Evolutionary conservation across 2,113 vertebrate genomes (phyloP).

Genomic region (Lota lota): DNA sequence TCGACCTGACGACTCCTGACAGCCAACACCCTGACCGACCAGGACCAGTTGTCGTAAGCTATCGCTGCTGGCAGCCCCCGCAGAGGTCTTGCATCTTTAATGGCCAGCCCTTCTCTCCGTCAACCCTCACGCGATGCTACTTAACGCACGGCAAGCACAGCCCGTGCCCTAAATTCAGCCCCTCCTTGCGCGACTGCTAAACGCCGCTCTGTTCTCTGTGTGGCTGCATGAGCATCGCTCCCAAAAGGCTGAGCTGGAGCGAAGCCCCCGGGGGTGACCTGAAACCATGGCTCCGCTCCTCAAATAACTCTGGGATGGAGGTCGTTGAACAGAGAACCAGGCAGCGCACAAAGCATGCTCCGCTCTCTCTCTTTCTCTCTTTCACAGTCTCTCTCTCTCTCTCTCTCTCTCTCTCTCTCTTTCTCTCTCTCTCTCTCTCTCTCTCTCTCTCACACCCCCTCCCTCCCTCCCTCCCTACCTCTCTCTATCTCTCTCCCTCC

Average conservation of each 20-base stretch:
- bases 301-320: constrained; percentile 57
- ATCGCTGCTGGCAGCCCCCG: constrained; percentile 52
- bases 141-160: too few relatives aligned
- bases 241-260: constrained; percentile 42
- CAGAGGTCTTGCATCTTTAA: constrained; percentile 68
- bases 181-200: too few relatives aligned
- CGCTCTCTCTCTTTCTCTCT: background rate
- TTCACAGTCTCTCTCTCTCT: constrained; percentile 8
- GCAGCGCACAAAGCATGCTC: constrained; percentile 25
- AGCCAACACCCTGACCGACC: constrained; percentile 47
- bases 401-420: constrained; percentile 3
- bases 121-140: constrained; percentile 7
- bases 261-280: constrained; percentile 44
- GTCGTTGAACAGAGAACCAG: constrained; percentile 33
- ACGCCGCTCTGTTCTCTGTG: too few relatives aligned
- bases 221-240: constrained; percentile 21
- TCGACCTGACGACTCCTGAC: constrained; percentile 52
- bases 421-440: constrained; percentile 5
- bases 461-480: too few relatives aligned
- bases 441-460: background rate
- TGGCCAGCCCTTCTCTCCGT: constrained; percentile 3
- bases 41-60: constrained; percentile 65
- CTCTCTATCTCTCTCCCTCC: constrained; percentile 1
- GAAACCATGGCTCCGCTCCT: constrained; percentile 42
- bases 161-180: too few relatives aligned